These are phyloP conservation scores for Tauraco erythrolophus DNA, from an alignment of 2,113 vertebrate genomes.

Conservation along the genomic window DNA sequence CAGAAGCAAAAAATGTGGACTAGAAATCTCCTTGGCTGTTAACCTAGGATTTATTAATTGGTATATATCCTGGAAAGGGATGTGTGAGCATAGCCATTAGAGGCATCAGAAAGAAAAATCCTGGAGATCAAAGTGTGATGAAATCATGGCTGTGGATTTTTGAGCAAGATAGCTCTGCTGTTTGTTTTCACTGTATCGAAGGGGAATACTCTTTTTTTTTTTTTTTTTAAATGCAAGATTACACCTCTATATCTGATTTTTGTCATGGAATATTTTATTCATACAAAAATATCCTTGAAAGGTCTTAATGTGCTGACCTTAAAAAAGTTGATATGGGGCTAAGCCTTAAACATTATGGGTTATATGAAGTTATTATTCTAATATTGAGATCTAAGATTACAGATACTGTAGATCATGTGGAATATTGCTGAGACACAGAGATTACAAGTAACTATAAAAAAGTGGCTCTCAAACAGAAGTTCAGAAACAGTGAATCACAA, in stretches of 20 bases:
- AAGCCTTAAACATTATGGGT: not conserved
- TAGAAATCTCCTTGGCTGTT: not conserved
- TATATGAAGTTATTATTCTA: not conserved
- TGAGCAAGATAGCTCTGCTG: not conserved
- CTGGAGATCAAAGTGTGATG: not conserved
- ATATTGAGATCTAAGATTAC: not conserved
- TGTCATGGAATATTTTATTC: not conserved
- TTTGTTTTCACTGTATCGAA: not conserved
- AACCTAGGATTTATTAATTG: not conserved
- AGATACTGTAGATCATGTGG: not conserved
- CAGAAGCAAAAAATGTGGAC: not conserved
- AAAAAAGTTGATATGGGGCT: not conserved
- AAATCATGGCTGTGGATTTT: not conserved
- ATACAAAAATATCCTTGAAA: not conserved
- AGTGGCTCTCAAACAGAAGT: not conserved
- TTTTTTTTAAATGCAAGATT: not conserved
- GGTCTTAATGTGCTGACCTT: not conserved
- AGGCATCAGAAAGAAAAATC: not conserved
- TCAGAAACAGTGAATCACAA: not conserved
- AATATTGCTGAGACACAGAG: not conserved
- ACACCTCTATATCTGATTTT: not conserved
- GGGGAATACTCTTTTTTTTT: fast-evolving
- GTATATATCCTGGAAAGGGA: not conserved
- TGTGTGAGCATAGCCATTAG: not conserved
- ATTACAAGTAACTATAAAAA: not conserved